Base-by-base conservation (phyloP, 35 echinoderm and acorn worm species). In the Heliocidaris tuberculata region DNA sequence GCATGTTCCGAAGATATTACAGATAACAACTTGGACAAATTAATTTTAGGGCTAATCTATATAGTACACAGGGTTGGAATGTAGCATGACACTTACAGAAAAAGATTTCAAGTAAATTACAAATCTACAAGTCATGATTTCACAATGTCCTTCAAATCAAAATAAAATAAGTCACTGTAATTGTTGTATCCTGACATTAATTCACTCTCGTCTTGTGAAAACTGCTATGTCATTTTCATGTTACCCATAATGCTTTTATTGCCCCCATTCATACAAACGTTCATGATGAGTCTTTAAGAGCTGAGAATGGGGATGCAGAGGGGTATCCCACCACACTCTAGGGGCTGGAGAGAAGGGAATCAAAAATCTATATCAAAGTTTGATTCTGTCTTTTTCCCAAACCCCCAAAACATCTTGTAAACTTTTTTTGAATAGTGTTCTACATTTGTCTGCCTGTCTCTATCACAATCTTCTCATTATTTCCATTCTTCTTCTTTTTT, bases 101-200 rank as follows among this genome's bases (percentile, higher is more conserved):
- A 78, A 24, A 27, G 21, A 24, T 78, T 2, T 27, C 7, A 19
- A n/a, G 65, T 27, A 24, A n/a, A 78, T 78, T 6, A 24, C 8
- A n/a, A n/a, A 78, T 78, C 27, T 19, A 78, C 65, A 78, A 78
- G 65, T 78, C 65, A 78, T 78, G 65, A 78, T 78, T 78, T 78
- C 27, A 78, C 19, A 78, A 78, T 78, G 17, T 78, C 21, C 65
- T 21, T 78, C 65, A 78, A 78, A 21, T 78, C 65, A 78, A 56
- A 56, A 42, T 42, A 42, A 42, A 11, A 15, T 56, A 56, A 13
- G 52, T 56, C 52, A 78, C 65, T 27, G 21, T 78, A n/a, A 78
- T 78, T 78, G 6, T 96, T 86, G 8, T 78, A 27, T 78, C 65
- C 65, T n/a, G 17, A 78, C 65, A 78, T 27, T 78, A 78, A 17